A percentile compares a stretch with the other conserved stretches of the same genome.
Evolutionary conservation across 2,888 invertebrate species (phyloP).

Genomic region (Drosophila macrospina): DNA sequence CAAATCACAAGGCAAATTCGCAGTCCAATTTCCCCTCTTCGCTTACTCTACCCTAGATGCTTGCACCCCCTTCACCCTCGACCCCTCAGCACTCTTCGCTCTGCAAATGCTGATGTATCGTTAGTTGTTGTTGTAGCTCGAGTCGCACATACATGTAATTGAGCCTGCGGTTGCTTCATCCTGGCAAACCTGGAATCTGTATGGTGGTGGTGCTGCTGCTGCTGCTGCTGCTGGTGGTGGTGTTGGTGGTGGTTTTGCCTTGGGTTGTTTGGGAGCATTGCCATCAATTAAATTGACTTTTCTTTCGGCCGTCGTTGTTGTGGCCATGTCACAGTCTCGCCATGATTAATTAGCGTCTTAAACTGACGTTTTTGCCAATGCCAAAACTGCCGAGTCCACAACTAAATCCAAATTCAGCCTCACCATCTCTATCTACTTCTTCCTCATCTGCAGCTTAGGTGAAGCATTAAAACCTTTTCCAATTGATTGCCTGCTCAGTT

Average conservation of each 20-base stretch:
- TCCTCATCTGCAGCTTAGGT: conserved; percentile 4
- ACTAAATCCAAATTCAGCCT: conserved; percentile 4
- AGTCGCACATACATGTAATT: conserved; percentile 54
- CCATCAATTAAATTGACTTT: conserved; percentile 79
- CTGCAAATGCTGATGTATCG: conserved; percentile 18
- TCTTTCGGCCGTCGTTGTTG: conserved; percentile 22
- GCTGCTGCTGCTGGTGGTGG: conserved; percentile 13
- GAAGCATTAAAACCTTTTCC: conserved; percentile 69
- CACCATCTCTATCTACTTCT: neutral
- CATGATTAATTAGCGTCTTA: conserved; percentile 79
- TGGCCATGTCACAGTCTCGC: conserved; percentile 39
- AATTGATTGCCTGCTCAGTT: conserved; percentile 69
- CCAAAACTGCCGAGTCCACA: conserved; percentile 9
- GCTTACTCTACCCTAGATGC: too few relatives aligned
- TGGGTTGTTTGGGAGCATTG: conserved; percentile 34
- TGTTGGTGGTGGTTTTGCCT: conserved; percentile 24
- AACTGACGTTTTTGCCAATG: conserved; percentile 32
- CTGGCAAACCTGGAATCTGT: conserved; percentile 23
- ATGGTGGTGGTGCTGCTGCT: conserved; percentile 17
- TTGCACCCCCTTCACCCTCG: neutral
- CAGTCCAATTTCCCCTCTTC: conserved; percentile 3
- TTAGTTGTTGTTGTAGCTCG: neutral
- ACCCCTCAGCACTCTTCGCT: neutral
- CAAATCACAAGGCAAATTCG: conserved; percentile 65
- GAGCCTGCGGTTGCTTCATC: conserved; percentile 58